Evolutionary conservation across 1,140 invertebrate genomes (phyloP), one percentile per base, ranked within the genome.

Genomic region (Mycetomoellerius zeteki): DNA sequence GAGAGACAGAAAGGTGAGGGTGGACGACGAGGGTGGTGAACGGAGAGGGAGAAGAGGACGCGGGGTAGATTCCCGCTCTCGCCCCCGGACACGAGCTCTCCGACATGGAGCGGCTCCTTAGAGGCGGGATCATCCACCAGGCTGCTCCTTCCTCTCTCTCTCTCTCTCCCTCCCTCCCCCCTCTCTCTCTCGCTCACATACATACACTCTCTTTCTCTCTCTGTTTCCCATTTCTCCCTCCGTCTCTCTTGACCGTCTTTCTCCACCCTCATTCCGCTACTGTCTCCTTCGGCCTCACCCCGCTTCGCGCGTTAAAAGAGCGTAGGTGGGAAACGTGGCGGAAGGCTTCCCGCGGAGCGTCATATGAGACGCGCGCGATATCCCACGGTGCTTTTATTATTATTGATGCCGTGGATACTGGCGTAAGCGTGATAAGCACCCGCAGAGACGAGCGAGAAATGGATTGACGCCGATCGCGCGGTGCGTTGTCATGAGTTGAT

Each of bases 91-190:
- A 84, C 77, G 47, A 14, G 8, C 65, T 62, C 54, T 81, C 82
- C 54, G 80, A 76, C 60, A 73, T 50, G 81, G 60, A 88, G 58
- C 89, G 88, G 89, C 92, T 94, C 93, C 93, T 93, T 92, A 95
- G 94, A 95, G 95, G 94, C 94, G 94, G 94, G 94, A 95, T 95
- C 94, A 95, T 95, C 94, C 94, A 86, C 91, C 91, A 93, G 92
- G 93, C 92, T 92, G 93, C 93, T 94, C 94, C 76, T 85, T 76
- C 84, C 81, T 85, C 60, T 56, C 64, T 71, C 47, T 37, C 50
- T 30, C 62, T 16, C 84, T 27, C 71, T n/a, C 76, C n/a, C 19
- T n/a, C 76, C 19, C 47, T 4, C 60, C 12, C 14, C 14, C 54
- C 21, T 19, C 10, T 37, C 16, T 14, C 21, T 14, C 65, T n/a